A percentile compares a stretch with the other conserved stretches of the same genome.
These are phyloP conservation scores for Oceanodroma leucorhoa DNA, from an alignment of 2,797 vertebrate species.

Conservation along the genomic window DNA sequence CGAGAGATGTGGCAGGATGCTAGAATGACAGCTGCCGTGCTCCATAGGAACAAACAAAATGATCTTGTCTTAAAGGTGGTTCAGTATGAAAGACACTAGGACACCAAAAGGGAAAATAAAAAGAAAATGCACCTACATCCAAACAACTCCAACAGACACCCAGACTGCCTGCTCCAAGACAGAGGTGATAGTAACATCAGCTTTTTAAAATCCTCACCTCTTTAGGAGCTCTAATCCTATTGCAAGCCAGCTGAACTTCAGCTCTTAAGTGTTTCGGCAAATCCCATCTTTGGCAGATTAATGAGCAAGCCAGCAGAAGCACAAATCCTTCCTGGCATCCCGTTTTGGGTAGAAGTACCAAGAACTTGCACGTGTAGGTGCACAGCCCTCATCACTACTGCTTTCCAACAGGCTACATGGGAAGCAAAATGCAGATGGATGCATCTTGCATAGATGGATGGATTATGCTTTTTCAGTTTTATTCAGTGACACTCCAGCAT, in stretches of 20 bases:
- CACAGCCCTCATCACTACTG: not conserved
- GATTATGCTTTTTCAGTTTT: not conserved
- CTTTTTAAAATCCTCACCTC: not conserved
- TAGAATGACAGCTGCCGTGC: not conserved
- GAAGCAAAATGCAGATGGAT: not conserved
- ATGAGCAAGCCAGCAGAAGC: not conserved
- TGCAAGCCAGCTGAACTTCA: not conserved
- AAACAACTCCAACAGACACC: not conserved
- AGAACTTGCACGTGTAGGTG: rapidly evolving
- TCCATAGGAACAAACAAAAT: not conserved
- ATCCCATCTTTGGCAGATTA: not conserved
- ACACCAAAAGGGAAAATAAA: not conserved
- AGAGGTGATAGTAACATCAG: not conserved
- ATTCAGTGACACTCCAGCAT: not conserved
- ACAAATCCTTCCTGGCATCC: not conserved
- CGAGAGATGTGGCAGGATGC: not conserved
- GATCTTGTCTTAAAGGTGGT: not conserved
- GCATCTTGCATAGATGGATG: not conserved
- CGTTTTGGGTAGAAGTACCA: not conserved
- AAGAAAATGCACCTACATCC: not conserved
- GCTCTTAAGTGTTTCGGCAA: not conserved
- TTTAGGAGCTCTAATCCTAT: not conserved
- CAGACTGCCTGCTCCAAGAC: not conserved
- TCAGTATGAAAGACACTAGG: not conserved
- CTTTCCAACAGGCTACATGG: not conserved